phyloP scores from a whole-genome alignment of 1,140 invertebrate genomes.

The Atopsyche davidsoni region DNA sequence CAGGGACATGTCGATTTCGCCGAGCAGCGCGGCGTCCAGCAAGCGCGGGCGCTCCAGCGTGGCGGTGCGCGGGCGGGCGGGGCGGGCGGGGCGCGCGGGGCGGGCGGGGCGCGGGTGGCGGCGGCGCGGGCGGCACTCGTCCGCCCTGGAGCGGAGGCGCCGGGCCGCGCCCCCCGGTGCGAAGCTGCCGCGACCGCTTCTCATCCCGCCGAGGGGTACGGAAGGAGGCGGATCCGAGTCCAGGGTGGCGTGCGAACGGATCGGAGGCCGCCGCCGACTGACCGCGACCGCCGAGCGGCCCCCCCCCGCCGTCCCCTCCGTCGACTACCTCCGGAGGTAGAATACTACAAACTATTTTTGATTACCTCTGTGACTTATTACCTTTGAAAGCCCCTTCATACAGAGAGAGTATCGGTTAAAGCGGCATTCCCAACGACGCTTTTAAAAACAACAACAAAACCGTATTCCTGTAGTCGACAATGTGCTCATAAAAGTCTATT shows the following conservation, averaged over 20 bases:
- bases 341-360: no score
- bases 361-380: no score
- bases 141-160: conserved; percentile 14
- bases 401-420: no score
- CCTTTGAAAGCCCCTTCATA: no score
- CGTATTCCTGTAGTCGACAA: no score
- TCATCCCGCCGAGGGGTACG: no score
- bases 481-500: no score
- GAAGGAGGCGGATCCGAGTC: no score
- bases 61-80: conserved; percentile 50
- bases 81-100: conserved; percentile 30
- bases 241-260: no score
- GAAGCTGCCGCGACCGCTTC: neutral
- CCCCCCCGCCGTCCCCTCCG: neutral
- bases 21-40: conserved; percentile 47
- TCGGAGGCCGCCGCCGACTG: conserved; percentile 10
- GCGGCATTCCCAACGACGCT: no score
- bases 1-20: conserved; percentile 57
- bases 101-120: conserved; percentile 42
- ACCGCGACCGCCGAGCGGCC: conserved; percentile 2
- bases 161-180: conserved; percentile 16
- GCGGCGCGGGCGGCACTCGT: neutral
- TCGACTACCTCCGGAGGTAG: no score
- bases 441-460: no score
- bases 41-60: conserved; percentile 52